Evolutionary conservation across 2,888 invertebrate species (phyloP), one percentile per base, ranked within the genome.

Genomic region (Melipona beecheii): DNA sequence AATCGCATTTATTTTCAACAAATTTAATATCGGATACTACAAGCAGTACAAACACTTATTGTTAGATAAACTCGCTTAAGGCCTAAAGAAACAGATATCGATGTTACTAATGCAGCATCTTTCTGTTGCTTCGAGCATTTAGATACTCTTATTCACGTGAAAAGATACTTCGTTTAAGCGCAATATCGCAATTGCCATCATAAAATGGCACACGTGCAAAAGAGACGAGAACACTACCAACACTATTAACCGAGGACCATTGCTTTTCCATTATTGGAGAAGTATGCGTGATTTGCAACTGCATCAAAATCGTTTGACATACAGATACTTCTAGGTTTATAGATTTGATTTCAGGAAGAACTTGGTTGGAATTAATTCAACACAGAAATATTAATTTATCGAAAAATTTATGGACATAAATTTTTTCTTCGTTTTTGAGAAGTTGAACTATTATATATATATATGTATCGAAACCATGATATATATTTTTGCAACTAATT

Each of bases 101-200:
- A 70, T 77, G 70, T 71, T 80, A 82, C 75, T 79, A 78, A 87
- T 74, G 56, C 64, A 65, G 64, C 54, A 74, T 85, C 64, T 84
- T 83, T 87, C 84, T 86, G 88, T 88, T 88, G 87, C 86, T 90
- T 86, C 75, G 75, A 81, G 83, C 82, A 86, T 84, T 79, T 86
- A 87, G 83, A 78, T 87, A 86, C 60, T 86, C 86, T 84, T 56
- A 27, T 81, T 65, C 77, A 72, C 52, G 21, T 68, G 56, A 70
- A 73, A 77, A 78, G 90, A 90, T 87, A 90, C 90, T 90, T 91
- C 89, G 88, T 91, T 69, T 90, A 91, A 92, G 91, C 92, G 90
- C 89, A 92, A 60, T 58, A 73, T 92, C 91, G 90, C 92, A 91
- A 92, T 92, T 86, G 90, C 84, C 81, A 87, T 86, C 85, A 85